Conservation (phyloP, 2,113 vertebrate species). For the Eubucco bourcierii region DNA sequence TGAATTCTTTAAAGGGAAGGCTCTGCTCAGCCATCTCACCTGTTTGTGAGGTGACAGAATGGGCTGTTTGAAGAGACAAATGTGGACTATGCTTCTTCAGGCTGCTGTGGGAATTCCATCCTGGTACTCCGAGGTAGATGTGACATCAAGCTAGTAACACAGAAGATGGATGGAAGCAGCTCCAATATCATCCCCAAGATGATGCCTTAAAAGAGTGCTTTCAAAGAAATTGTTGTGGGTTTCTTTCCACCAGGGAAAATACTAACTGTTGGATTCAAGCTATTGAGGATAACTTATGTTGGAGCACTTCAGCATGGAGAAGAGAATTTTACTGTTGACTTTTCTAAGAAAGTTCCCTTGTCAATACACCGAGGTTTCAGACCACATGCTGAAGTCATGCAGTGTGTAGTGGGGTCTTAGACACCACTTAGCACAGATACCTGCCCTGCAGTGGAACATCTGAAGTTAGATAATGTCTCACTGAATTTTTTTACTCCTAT, state of each 20-base stretch:
- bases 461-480: constrained; percentile 8
- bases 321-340: not conserved
- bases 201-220: not conserved
- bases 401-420: not conserved
- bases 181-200: not conserved
- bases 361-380: not conserved
- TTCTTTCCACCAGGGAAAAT: not conserved
- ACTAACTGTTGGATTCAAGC: not conserved
- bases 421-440: not conserved
- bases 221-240: not conserved
- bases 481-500: not conserved
- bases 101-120: not conserved
- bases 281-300: not conserved
- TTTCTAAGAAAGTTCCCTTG: not conserved
- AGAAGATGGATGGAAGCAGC: not conserved
- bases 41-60: not conserved
- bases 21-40: not conserved
- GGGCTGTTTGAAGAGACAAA: not conserved
- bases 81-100: not conserved
- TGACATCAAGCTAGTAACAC: not conserved
- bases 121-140: not conserved
- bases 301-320: not conserved
- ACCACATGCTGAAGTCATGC: not conserved
- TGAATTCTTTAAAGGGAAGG: not conserved
- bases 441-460: not conserved